Evolutionary conservation across 2,113 vertebrate genomes (phyloP), one percentile per base, ranked within the genome.

Genomic region (Telmatochromis sp.): DNA sequence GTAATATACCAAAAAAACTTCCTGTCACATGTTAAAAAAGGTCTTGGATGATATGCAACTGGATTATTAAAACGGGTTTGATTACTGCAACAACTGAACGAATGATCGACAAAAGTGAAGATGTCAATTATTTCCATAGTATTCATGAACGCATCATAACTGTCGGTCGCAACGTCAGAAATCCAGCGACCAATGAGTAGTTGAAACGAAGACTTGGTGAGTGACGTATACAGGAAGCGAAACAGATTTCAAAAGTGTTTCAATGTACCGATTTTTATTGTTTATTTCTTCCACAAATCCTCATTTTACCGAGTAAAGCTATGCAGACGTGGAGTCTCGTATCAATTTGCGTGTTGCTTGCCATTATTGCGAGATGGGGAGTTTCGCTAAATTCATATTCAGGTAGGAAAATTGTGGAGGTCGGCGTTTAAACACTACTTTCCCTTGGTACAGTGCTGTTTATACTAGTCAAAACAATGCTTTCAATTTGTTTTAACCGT

Each of bases 381-480:
- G 97, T 99, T 7, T 99, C 99, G 8, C 96, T 99, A n/a, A 96
- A 97, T 83, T 96, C 98, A 28, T 99, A 99, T 79, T 99, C 98
- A 96, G 98, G 98, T 99, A 92, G 45, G 92, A 89, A 89, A 6
- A 35, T 7, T 31, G 21, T 33, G 57, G 14, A 68, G 21, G 26
- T 79, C 3, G 17, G 31, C 14, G 14, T 55, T 10, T 31, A 60
- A 79, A 51, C n/a, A 57, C 40, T 26, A 47, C 80, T 37, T 3
- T 19, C 10, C 17, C 21, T 14, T 11, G 31, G 5, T 50, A 47
- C 42, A 28, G 15, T 4, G 7, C 4, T 42, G 53, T 7, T 80
- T 78, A 60, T 40, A 6, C 50, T 2, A 26, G 21, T 3, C 4
- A 12, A 33, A 19, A 19, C 42, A 23, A 7, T 37, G n/a, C 35